phyloP scores from a whole-genome alignment of 1,140 invertebrate genomes.

The Anadara kagoshimensis region DNA sequence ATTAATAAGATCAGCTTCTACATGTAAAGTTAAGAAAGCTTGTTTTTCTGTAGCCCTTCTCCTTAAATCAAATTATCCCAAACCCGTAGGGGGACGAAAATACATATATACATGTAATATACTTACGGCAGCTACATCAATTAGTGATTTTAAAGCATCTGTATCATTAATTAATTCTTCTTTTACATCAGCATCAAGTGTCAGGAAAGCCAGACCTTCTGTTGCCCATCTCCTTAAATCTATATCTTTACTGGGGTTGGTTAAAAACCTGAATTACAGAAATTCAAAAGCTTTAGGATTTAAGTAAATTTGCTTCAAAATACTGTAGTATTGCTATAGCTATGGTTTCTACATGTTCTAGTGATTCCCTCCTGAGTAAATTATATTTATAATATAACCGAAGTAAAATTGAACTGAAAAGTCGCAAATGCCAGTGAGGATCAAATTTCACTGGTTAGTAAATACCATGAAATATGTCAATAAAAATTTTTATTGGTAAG shows the following conservation, averaged over 20 bases:
- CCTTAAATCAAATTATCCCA: conserved; percentile 90
- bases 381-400: too few species aligned
- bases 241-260: conserved; percentile 89
- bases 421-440: too few species aligned
- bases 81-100: not conserved
- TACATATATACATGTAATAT: not conserved
- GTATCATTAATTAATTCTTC: conserved; percentile 95
- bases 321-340: too few species aligned
- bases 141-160: conserved; percentile 86
- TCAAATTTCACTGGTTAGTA: too few species aligned
- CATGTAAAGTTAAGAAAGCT: conserved; percentile 95
- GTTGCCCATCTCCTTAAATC: conserved; percentile 96
- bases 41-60: conserved; percentile 98
- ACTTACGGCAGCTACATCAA: conserved; percentile 84
- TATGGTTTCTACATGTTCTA: too few species aligned
- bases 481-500: too few species aligned
- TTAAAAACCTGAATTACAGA: conserved; percentile 81
- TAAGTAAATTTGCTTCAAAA: too few species aligned
- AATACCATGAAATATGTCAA: too few species aligned
- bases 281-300: not conserved
- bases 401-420: too few species aligned
- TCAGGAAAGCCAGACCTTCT: conserved; percentile 97
- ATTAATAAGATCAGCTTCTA: conserved; percentile 96
- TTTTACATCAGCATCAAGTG: conserved; percentile 98
- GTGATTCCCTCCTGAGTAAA: too few species aligned